These are phyloP conservation scores for Crocallis elinguaria DNA, from an alignment of 2,888 invertebrate species.

Conservation along the genomic window DNA sequence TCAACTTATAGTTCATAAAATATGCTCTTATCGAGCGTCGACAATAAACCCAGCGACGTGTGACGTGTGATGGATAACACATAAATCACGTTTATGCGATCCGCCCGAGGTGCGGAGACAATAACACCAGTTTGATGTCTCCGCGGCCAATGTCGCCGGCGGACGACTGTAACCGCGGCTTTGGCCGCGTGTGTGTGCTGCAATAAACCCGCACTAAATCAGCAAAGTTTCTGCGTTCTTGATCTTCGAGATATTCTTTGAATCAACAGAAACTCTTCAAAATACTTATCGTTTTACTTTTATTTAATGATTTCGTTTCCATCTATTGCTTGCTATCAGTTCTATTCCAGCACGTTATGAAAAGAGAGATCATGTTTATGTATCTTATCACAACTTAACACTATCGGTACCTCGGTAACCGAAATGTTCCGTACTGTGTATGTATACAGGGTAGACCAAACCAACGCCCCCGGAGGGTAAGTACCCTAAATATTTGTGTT, in stretches of 20 bases:
- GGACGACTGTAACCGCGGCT: not conserved
- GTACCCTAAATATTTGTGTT: too few relatives aligned
- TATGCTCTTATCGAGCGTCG: not conserved
- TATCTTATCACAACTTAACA: too few relatives aligned
- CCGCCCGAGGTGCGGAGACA: not conserved
- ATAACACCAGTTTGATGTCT: conserved; percentile 1
- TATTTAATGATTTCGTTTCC: too few relatives aligned
- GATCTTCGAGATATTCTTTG: not conserved
- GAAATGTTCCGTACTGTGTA: too few relatives aligned
- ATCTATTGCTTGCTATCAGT: too few relatives aligned
- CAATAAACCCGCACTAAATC: not conserved
- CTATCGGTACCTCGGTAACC: too few relatives aligned
- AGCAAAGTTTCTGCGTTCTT: not conserved
- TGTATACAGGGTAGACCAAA: too few relatives aligned
- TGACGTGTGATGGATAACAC: not conserved
- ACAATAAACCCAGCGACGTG: not conserved
- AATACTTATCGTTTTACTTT: too few relatives aligned
- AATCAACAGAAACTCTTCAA: not conserved
- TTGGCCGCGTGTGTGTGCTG: not conserved
- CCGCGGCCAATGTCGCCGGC: not conserved
- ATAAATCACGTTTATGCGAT: conserved; percentile 4
- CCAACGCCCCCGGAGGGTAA: too few relatives aligned
- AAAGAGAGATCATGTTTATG: too few relatives aligned
- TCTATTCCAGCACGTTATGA: too few relatives aligned
- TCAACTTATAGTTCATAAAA: too few relatives aligned